Base-by-base conservation (phyloP, 64 coral and sea anemone species). In the Actinia equina region DNA sequence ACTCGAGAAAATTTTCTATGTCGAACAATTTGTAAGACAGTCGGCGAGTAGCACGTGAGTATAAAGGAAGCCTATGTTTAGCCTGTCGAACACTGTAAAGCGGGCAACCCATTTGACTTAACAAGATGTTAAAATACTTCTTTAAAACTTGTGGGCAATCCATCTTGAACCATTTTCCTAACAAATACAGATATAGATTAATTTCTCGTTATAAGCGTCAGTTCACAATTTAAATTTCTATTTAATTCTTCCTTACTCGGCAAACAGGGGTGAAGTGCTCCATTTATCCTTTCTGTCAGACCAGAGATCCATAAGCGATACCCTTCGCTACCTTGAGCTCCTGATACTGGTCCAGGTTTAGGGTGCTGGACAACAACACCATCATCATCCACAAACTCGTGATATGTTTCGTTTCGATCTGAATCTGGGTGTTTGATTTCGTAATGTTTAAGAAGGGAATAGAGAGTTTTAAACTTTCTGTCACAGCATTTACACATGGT, bases 101-200 rank as follows among this genome's bases (percentile, higher is more conserved):
- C 22, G 25, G 65, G 65, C 23, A 71, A 27, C 23, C 22, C 65
- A 71, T 25, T 5, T 71, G 65, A 26, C 65, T 13, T 27, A 71
- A 71, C 65, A 71, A 71, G 65, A 5, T 6, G 60, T 71, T 71
- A 71, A 27, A 71, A 71, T 26, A 71, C n/a, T 63, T 65, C 57
- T 86, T 43, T 18, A 19, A 86, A 30, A 67, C 59, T 86, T 86
- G 84, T 45, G 60, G 57, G 37, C 84, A 65, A 20, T 67, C 84
- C 41, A 86, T 57, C 65, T 86, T 86, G 17, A 86, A 60, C 84
- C 84, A 86, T 65, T 57, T 63, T 12, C 60, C 84, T 85, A 63
- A 54, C 22, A 61, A 60, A 85, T 61, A 85, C 65, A 37, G 30
- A 37, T 37, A 37, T 37, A 71, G 22, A 27, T 5, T 71, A 26